These are phyloP conservation scores for Seira sanloemensis DNA, from an alignment of 2,888 invertebrate genomes.

Conservation along the genomic window DNA sequence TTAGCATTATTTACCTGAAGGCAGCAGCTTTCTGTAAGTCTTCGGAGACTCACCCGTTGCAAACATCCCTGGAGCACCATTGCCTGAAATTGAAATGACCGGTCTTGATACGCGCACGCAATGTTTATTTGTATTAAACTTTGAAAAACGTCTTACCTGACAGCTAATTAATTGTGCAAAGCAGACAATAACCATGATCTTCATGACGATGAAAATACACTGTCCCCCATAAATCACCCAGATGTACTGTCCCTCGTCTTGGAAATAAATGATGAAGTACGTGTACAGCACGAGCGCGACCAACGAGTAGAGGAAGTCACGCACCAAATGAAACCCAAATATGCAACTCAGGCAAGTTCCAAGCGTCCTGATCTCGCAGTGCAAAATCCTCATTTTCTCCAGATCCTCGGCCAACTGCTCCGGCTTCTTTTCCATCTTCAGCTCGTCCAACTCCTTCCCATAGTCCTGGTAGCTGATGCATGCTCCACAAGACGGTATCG, in stretches of 20 bases:
- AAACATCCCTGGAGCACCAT: slow-evolving; percentile 38
- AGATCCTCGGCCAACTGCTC: slow-evolving; percentile 54
- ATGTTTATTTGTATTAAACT: not conserved
- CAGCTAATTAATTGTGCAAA: slow-evolving; percentile 62
- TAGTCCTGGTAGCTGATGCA: slow-evolving; percentile 65
- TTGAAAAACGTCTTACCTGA: slow-evolving; percentile 46
- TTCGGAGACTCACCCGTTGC: slow-evolving; percentile 52
- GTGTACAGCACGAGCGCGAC: slow-evolving; percentile 64
- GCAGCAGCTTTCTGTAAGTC: slow-evolving; percentile 42
- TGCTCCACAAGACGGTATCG: slow-evolving; percentile 60
- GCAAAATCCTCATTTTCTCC: slow-evolving; percentile 69
- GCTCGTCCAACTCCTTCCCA: slow-evolving; percentile 63
- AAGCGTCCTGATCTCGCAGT: slow-evolving; percentile 62
- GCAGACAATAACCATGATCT: slow-evolving; percentile 50
- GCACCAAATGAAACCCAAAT: slow-evolving; percentile 68
- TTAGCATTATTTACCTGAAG: too few relatives aligned
- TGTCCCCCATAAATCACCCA: slow-evolving; percentile 60
- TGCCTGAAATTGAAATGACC: slow-evolving; percentile 39
- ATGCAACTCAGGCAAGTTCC: slow-evolving; percentile 61
- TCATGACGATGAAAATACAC: slow-evolving; percentile 58
- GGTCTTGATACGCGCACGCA: too few relatives aligned
- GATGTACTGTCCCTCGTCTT: slow-evolving; percentile 28
- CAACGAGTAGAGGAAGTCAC: slow-evolving; percentile 64
- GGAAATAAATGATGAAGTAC: slow-evolving; percentile 59
- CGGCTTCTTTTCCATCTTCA: slow-evolving; percentile 33